Evolutionary conservation across 2,797 vertebrate genomes (phyloP).

Genomic region (Bucorvus abyssinicus): DNA sequence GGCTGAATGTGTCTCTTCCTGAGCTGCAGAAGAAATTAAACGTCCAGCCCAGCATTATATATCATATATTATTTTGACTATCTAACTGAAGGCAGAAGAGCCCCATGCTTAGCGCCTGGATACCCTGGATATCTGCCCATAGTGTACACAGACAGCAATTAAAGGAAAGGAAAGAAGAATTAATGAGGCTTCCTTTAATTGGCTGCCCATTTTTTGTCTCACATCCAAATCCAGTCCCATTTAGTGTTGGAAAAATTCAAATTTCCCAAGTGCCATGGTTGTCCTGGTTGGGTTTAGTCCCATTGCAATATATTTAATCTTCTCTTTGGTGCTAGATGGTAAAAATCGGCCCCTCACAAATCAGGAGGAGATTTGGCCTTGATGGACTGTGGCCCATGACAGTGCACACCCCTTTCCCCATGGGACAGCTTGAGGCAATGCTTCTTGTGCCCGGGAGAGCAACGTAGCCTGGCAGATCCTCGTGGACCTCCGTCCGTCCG

Average conservation of each 20-base stretch:
- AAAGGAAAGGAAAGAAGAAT: neutral
- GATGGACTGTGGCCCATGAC: neutral
- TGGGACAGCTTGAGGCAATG: neutral
- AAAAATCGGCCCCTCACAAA: neutral
- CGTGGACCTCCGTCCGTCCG: neutral
- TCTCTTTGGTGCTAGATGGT: neutral
- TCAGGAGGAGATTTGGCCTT: neutral
- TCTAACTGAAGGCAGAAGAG: neutral
- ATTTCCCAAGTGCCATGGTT: neutral
- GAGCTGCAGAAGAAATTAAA: neutral
- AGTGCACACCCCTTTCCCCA: neutral
- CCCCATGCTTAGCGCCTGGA: neutral
- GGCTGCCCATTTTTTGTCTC: neutral
- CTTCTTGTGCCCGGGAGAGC: neutral
- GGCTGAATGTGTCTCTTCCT: neutral
- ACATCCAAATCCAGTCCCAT: neutral
- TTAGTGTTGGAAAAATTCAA: neutral
- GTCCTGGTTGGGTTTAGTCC: neutral
- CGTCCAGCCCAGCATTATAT: neutral
- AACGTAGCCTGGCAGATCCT: neutral
- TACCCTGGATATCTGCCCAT: neutral
- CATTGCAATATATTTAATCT: neutral
- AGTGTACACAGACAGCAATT: neutral
- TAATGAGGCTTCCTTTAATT: neutral
- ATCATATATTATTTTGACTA: accelerated